phyloP scores from a whole-genome alignment of 2,888 invertebrate species.

The Phlogophora meticulosa region DNA sequence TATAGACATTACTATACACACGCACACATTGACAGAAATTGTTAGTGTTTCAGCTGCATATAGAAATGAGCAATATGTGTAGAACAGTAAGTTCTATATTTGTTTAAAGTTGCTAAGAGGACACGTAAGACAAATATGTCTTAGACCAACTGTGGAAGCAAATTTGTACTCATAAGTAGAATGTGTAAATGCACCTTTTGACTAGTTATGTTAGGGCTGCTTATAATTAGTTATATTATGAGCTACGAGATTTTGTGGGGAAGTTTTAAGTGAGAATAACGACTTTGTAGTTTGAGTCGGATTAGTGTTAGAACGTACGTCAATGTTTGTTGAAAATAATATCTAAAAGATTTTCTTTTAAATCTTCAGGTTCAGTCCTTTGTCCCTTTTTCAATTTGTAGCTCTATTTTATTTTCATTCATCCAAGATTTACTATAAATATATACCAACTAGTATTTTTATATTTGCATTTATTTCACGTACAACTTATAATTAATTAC shows the following conservation, averaged over 20 bases:
- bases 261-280: conserved; percentile 69
- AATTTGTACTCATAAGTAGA: conserved; percentile 88
- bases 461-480: background rate
- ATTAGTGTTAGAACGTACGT: conserved; percentile 7
- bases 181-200: conserved; percentile 87
- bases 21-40: conserved; percentile 74
- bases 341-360: too few species aligned
- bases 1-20: conserved; percentile 87
- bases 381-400: too few species aligned
- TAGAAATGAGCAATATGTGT: conserved; percentile 80
- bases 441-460: background rate
- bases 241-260: conserved; percentile 70
- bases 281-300: conserved; percentile 38
- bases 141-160: conserved; percentile 83
- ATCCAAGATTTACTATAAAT: too few species aligned
- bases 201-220: conserved; percentile 78
- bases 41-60: conserved; percentile 69
- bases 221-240: conserved; percentile 80
- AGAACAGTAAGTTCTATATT: conserved; percentile 82
- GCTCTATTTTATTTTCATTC: too few species aligned
- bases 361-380: too few species aligned
- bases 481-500: conserved; percentile 33
- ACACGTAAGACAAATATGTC: conserved; percentile 89
- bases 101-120: conserved; percentile 79
- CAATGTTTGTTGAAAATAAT: background rate